Evolutionary conservation across 2,888 invertebrate genomes (phyloP), one percentile per base, ranked within the genome.

Genomic region (Stenchaetothrips biformis): DNA sequence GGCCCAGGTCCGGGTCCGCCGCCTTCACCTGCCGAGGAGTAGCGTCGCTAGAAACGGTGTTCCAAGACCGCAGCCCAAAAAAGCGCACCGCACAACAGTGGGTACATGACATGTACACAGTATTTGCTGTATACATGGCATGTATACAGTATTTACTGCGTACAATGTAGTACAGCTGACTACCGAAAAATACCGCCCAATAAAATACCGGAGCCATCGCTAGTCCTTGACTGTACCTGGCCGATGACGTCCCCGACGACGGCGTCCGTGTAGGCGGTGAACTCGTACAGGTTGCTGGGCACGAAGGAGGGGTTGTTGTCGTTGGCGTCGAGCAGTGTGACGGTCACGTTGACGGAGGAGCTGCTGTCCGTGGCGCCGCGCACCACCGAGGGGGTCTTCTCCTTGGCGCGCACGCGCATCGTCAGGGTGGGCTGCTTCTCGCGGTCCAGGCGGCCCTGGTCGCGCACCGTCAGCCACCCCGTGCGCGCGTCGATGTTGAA

Each of bases 271-370:
- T 87, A 85, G 0, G 94, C 90, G 79, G 89, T 88, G 84, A 96
- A 94, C 84, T 94, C 93, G 84, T 95, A 96, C 7, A 95, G 88
- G 86, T 95, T 95, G 81, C 92, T 93, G 6, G 95, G 94, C 47
- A 94, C 90, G 85, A 96, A 97, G 48, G 92, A 91, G 0, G 97
- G 97, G 84, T 94, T 94, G 84, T 97, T 96, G 85, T 97, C 97
- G 85, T 97, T 97, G 21, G 96, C 94, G 85, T 97, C 97, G 0
- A 94, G 88, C 48, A 97, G 86, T 0, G 93, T 93, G 0, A 97
- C 93, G 87, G 95, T 94, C 0, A 96, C 93, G 74, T 90, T 90
- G 0, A 95, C 95, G 47, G 89, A 89, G 78, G 90, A 90, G 62
- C 84, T 84, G 77, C 84, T 85, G 80, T 11, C 16, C 59, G 25